Evolutionary conservation across 2,113 vertebrate genomes (phyloP).

Genomic region (Cololabis saira): DNA sequence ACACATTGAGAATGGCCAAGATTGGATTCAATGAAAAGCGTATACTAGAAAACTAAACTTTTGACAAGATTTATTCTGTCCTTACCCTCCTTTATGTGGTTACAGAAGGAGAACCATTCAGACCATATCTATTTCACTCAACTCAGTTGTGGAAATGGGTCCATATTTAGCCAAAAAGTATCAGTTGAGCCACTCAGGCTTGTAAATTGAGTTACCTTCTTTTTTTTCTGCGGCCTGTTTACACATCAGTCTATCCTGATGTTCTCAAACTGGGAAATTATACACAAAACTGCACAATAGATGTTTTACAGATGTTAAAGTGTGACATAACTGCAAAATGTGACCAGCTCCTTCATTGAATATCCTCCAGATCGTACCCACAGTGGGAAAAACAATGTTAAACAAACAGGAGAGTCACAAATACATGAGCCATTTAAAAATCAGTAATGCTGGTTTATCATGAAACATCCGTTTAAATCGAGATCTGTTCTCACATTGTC

Average conservation of each 20-base stretch:
- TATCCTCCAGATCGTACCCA: too few species aligned
- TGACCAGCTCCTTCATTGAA: too few species aligned
- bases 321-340: not conserved
- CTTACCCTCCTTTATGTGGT: not conserved
- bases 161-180: conserved; percentile 24
- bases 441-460: too few species aligned
- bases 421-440: too few species aligned
- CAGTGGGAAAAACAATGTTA: too few species aligned
- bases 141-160: not conserved
- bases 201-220: too few species aligned
- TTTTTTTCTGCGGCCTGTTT: not conserved
- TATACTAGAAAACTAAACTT: not conserved
- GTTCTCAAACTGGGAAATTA: not conserved
- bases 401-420: too few species aligned
- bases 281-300: not conserved
- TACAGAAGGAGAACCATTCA: conserved; percentile 4
- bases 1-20: not conserved
- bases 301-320: not conserved
- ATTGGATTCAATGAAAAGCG: not conserved
- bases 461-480: too few species aligned
- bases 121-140: not conserved
- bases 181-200: too few species aligned
- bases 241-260: not conserved
- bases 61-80: not conserved
- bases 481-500: too few species aligned